Evolutionary conservation across 2,797 vertebrate genomes (phyloP).

Genomic region (Coracias cyanogaster): DNA sequence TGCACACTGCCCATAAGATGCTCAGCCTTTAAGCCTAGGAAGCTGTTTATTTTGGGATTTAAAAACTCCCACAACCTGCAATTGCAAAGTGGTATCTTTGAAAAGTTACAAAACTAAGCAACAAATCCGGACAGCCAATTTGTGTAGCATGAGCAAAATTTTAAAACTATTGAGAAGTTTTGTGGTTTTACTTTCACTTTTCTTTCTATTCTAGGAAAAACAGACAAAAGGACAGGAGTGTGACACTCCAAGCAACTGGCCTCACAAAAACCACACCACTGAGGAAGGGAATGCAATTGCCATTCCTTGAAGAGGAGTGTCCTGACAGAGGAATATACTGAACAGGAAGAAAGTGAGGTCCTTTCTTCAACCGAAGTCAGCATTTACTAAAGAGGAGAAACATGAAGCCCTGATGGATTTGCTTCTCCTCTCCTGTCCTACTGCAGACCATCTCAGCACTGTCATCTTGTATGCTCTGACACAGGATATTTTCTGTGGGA

Average conservation of each 20-base stretch:
- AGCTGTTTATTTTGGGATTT: neutral
- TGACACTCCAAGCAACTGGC: neutral
- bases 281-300: neutral
- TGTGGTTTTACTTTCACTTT: neutral
- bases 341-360: neutral
- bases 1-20: neutral
- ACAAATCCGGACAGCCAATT: neutral
- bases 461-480: neutral
- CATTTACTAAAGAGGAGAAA: neutral
- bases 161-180: neutral
- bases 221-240: neutral
- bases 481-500: neutral
- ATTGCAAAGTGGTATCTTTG: neutral
- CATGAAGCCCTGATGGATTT: neutral
- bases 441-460: neutral
- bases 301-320: neutral
- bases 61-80: neutral
- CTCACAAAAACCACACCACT: neutral
- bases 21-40: neutral
- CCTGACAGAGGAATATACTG: neutral
- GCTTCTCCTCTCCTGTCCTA: neutral
- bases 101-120: neutral
- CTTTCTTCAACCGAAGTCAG: neutral
- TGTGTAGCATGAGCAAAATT: neutral
- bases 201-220: neutral